Evolutionary conservation across 1,140 invertebrate species (phyloP).

Genomic region (Trypoxylus dichotomus): DNA sequence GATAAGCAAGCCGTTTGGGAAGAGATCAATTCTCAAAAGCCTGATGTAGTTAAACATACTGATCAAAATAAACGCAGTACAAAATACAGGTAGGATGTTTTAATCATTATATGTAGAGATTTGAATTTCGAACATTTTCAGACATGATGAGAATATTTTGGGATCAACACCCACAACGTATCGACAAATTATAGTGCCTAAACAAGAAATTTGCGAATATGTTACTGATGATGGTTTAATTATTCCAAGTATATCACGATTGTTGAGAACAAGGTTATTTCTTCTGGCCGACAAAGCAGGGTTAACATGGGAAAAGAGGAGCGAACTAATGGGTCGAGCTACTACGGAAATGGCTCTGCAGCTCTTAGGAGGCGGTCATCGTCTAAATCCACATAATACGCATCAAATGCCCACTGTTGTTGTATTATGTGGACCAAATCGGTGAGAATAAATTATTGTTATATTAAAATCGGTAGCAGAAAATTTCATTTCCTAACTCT

Average conservation of each 20-base stretch:
- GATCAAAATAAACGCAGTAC: conserved; percentile 43
- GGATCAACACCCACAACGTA: conserved; percentile 65
- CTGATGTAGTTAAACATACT: conserved; percentile 62
- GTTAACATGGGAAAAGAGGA: conserved; percentile 67
- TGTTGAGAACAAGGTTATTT: conserved; percentile 68
- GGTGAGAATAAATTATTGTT: conserved; percentile 45
- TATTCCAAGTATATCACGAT: conserved; percentile 72
- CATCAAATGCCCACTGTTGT: conserved; percentile 81
- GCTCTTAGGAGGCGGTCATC: conserved; percentile 72
- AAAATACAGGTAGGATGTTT: conserved; percentile 45
- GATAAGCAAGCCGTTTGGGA: conserved; percentile 82
- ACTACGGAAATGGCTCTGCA: conserved; percentile 78
- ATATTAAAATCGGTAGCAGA: neutral
- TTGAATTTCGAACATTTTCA: conserved; percentile 40
- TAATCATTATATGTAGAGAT: neutral
- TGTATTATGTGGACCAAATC: conserved; percentile 71
- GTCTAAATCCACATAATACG: conserved; percentile 76
- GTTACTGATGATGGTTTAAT: conserved; percentile 79
- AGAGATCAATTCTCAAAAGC: conserved; percentile 71
- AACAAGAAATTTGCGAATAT: conserved; percentile 66
- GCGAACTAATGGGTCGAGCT: conserved; percentile 75
- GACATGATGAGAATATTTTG: conserved; percentile 86
- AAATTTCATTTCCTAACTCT: too few species aligned
- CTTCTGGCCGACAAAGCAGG: conserved; percentile 67
- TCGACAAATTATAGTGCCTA: conserved; percentile 73